phyloP scores from a whole-genome alignment of 2,113 vertebrate species.

The Xyrauchen texanus region DNA sequence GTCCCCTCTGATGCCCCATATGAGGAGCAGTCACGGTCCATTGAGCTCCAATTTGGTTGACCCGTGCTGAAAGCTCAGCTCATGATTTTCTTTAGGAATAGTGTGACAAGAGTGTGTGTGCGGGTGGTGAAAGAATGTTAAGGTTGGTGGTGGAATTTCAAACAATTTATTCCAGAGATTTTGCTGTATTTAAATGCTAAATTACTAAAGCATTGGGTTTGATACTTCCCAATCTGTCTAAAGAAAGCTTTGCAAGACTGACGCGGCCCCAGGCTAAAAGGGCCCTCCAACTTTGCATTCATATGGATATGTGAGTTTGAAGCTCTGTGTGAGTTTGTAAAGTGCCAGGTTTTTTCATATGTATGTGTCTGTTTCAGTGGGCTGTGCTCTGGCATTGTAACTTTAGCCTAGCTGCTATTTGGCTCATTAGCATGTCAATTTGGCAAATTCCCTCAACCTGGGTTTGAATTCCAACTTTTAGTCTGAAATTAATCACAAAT shows the following conservation, averaged over 20 bases:
- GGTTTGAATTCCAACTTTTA: not conserved
- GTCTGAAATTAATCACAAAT: conserved; percentile 31
- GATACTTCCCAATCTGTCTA: conserved; percentile 14
- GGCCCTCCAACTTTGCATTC: conserved; percentile 26
- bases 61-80: conserved; percentile 40
- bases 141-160: conserved; percentile 50
- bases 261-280: conserved; percentile 6
- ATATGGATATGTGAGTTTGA: conserved; percentile 47
- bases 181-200: conserved; percentile 48
- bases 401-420: not conserved
- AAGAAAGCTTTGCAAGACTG: conserved; percentile 8
- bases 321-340: not conserved
- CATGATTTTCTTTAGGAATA: conserved; percentile 16
- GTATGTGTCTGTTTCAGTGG: conserved; percentile 8
- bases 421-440: conserved; percentile 23
- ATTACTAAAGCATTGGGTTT: conserved; percentile 32
- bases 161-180: conserved; percentile 45
- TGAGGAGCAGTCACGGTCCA: conserved; percentile 56
- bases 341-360: conserved; percentile 5
- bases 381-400: not conserved
- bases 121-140: conserved; percentile 27
- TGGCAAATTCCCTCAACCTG: not conserved
- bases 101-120: conserved; percentile 1
- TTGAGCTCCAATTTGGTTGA: conserved; percentile 54
- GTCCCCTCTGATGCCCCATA: conserved; percentile 50